Evolutionary conservation across 2,888 invertebrate species (phyloP), one percentile per base, ranked within the genome.

Genomic region (Xestia ashworthii): DNA sequence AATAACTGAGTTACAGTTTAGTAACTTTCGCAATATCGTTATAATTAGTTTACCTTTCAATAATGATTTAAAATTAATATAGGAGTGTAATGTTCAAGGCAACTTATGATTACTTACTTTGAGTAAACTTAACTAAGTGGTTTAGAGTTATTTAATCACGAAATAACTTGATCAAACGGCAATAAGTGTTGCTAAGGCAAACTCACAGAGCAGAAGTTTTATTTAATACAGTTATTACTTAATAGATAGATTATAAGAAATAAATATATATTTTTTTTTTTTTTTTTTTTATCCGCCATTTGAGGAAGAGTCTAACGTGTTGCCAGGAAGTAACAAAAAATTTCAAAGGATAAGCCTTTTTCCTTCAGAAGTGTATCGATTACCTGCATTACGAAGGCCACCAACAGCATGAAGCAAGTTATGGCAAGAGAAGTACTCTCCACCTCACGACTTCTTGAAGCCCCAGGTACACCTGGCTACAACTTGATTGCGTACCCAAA

Each of bases 71-170:
- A 76, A 25, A 46, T 25, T 82, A 78, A 69, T 60, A 22, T 16
- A 44, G n/a, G 65, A 65, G 16, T 65, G n/a, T 22, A 32, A 58
- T 11, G 38, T 22, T 67, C 8, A 66, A 48, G 25, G 22, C 5
- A 22, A 67, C 38, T 55, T 79, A 12, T 82, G 53, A 71, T 80
- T 78, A 73, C 38, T 84, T 67, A 32, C 44, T 73, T 84, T 67
- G 14, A 73, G 32, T 58, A 55, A 84, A 84, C 11, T 80, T 80
- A 65, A 44, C 16, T 44, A 48, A 50, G 48, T 50, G 66, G 77
- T 66, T 75, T 44, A 9, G 41, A 46, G 77, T 32, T 62, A 80
- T 84, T 73, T 73, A 58, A 84, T 80, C 41, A 66, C 14, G 3
- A 16, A 44, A 38, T 80, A 50, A 72, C n/a, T 66, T 67, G 19